A percentile compares a stretch with the other conserved stretches of the same genome.
Conservation (phyloP, 1,140 invertebrate species). For the Calosoma granatense region DNA sequence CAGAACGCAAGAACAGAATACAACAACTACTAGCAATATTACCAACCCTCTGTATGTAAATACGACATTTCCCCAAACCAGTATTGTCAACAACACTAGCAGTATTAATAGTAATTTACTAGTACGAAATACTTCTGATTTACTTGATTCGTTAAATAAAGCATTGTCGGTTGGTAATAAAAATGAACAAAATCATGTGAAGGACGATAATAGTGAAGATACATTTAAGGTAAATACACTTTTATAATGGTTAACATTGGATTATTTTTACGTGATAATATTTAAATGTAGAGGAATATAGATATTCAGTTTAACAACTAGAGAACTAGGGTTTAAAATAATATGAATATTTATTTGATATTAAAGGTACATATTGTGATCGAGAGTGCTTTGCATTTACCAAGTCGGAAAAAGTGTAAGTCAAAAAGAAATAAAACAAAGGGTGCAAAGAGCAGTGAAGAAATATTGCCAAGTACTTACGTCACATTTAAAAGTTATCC, state of each 20-base stretch:
- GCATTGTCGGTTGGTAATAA: constrained; percentile 24
- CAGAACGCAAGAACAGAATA: not conserved
- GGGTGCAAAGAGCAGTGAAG: constrained; percentile 20
- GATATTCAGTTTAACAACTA: not conserved
- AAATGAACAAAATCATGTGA: constrained; percentile 8
- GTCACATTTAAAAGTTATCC: constrained; percentile 43
- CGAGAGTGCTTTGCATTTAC: constrained; percentile 45
- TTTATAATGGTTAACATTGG: too few relatives aligned
- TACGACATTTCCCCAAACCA: not conserved
- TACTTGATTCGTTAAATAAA: constrained; percentile 36
- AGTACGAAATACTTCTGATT: constrained; percentile 31
- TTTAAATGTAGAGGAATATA: not conserved
- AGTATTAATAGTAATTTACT: constrained; percentile 5
- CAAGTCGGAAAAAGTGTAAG: constrained; percentile 35
- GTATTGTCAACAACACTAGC: not conserved
- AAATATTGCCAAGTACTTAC: constrained; percentile 41
- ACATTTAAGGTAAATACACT: too few relatives aligned
- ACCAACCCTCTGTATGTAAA: not conserved
- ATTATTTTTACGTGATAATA: not conserved
- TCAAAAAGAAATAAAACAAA: constrained; percentile 24
- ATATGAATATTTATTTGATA: too few relatives aligned
- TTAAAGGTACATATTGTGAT: constrained; percentile 43
- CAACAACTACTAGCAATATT: not conserved
- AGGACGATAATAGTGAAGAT: too few relatives aligned
- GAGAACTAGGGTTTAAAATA: not conserved